Evolutionary conservation across 1,140 invertebrate genomes (phyloP).

Genomic region (Megalopta genalis): DNA sequence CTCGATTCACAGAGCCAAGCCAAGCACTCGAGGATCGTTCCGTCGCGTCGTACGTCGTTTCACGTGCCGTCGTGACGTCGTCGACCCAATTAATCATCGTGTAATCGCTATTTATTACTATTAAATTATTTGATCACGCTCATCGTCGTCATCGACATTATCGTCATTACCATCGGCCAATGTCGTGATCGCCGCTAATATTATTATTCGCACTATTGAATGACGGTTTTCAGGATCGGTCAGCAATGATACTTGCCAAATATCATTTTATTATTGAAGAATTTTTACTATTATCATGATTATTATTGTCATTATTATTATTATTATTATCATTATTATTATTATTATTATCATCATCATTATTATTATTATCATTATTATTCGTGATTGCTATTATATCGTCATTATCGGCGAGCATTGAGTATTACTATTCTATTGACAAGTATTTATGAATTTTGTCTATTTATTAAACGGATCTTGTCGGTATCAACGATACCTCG

Average conservation of each 20-base stretch:
- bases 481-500: neutral
- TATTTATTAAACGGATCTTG: slow-evolving; percentile 6
- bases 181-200: slow-evolving; percentile 1
- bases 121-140: slow-evolving; percentile 22
- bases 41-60: slow-evolving; percentile 11
- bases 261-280: slow-evolving; percentile 21
- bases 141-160: slow-evolving; percentile 21
- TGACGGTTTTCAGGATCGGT: neutral
- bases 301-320: slow-evolving; percentile 3
- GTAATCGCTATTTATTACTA: slow-evolving; percentile 3
- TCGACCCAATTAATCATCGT: slow-evolving; percentile 42
- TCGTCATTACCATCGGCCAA: neutral
- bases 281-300: slow-evolving; percentile 7
- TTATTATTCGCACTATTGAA: neutral
- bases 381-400: slow-evolving; percentile 2
- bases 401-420: slow-evolving; percentile 41
- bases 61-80: slow-evolving; percentile 50
- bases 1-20: no score
- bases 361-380: slow-evolving; percentile 33
- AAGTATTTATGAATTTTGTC: slow-evolving; percentile 34
- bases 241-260: slow-evolving; percentile 13
- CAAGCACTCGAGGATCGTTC: neutral
- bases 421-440: slow-evolving; percentile 38
- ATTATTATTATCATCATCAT: slow-evolving; percentile 42
- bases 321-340: slow-evolving; percentile 39